Base-by-base conservation (phyloP, 2,113 vertebrate genomes). In the Trinectes maculatus region DNA sequence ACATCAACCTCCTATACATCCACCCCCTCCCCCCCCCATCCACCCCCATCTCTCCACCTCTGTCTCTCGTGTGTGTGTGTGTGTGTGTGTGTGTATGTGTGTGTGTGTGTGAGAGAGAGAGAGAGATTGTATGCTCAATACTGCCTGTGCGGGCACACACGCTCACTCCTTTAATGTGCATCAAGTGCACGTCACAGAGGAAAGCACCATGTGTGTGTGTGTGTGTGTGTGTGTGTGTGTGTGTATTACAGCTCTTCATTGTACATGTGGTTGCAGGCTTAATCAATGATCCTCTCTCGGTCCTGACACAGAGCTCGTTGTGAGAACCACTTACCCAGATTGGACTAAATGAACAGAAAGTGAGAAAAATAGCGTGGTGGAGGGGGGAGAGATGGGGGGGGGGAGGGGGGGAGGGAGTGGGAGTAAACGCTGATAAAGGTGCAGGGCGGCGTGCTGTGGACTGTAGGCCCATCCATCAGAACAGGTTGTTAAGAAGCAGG, bases 291-390 rank as follows among this genome's bases (percentile, higher is more conserved):
- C 44, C 43, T 29, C 51, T 33, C 4, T 31, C 28, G 43, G 16
- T 26, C 31, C 40, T 74, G 49, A 59, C 54, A 49, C 5, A 2
- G 34, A 21, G 54, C 46, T 73, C 54, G 44, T 81, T 80, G 48
- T 29, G 46, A 60, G 16, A 78, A 26, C 79, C 68, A 79, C 79
- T 84, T 84, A 78, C 25, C 46, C 67, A 75, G 73, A 83, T 76
- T 62, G 65, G 31, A 44, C 47, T 62, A 44, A 69, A 78, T 53
- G 55, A 63, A 64, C 37, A 51, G 19, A 51, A 12, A 19, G 49
- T 28, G 47, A 58, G 51, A 29, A 8, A 39, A 44, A 22, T 15
- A 42, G 54, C 6, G 29, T 3, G 51, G 40, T 13, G n/a, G 29
- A 6, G 51, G 40, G 13, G n/a, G 12, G 54, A 33, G 7, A 11